A percentile compares a stretch with the other conserved stretches of the same genome.
Evolutionary conservation across 2,888 invertebrate species (phyloP).

Genomic region (Dichetophora obliterata): DNA sequence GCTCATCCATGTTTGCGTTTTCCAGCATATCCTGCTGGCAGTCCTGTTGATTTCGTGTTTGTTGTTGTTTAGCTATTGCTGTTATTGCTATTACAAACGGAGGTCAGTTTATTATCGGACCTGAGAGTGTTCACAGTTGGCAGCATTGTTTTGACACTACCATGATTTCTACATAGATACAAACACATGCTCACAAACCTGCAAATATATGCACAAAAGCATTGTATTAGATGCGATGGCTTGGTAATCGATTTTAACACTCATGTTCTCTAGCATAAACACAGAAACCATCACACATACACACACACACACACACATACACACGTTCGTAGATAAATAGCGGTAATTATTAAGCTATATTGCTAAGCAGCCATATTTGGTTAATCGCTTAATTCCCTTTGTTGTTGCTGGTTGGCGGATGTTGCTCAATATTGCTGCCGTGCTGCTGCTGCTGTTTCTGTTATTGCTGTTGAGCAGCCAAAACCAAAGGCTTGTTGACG

Average conservation of each 20-base stretch:
- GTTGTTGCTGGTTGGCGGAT: conserved; percentile 3
- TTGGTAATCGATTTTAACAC: conserved; percentile 6
- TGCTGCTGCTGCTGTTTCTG: conserved; percentile 32
- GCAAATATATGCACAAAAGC: not conserved
- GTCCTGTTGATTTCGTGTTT: too few species aligned
- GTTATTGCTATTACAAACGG: too few species aligned
- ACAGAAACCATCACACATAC: not conserved
- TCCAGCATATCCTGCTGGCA: too few species aligned
- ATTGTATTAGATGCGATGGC: conserved; percentile 8
- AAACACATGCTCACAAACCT: too few species aligned
- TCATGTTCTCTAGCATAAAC: not conserved
- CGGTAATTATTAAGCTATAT: conserved; percentile 4
- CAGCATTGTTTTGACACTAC: too few species aligned
- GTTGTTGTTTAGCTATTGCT: too few species aligned
- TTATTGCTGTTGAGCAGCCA: conserved; percentile 49
- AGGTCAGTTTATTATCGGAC: too few species aligned
- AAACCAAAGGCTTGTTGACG: conserved; percentile 45
- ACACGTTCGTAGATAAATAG: not conserved
- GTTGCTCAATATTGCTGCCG: conserved; percentile 1
- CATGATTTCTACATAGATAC: too few species aligned
- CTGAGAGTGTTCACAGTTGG: too few species aligned
- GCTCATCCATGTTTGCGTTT: too few species aligned
- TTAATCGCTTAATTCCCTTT: conserved; percentile 25
- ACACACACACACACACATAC: not conserved
- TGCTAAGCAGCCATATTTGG: not conserved